Evolutionary conservation across 1,140 invertebrate genomes (phyloP).

Genomic region (Hycleus phaleratus): DNA sequence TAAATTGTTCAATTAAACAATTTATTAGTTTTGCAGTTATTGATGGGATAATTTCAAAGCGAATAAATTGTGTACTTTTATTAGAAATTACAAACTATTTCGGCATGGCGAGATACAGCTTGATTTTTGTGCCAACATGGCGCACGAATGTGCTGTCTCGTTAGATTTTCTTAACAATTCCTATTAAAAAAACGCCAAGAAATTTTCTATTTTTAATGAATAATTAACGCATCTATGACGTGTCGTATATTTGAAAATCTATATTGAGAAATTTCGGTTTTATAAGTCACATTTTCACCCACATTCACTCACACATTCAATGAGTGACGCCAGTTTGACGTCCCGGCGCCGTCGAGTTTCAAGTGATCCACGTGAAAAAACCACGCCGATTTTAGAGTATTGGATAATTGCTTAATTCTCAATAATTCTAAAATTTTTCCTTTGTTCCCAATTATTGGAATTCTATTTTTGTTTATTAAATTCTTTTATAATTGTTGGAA

Average conservation of each 20-base stretch:
- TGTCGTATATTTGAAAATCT: background rate
- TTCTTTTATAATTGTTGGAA: no score
- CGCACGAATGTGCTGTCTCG: slow-evolving; percentile 44
- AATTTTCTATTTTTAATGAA: background rate
- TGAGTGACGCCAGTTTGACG: no score
- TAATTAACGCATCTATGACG: background rate
- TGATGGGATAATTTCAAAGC: slow-evolving; percentile 3
- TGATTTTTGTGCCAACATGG: slow-evolving; percentile 59
- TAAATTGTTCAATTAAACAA: background rate
- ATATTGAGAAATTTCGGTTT: background rate
- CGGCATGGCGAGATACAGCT: slow-evolving; percentile 36
- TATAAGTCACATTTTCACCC: background rate
- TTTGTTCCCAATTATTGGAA: no score
- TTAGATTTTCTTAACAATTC: background rate
- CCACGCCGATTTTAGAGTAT: slow-evolving; percentile 12
- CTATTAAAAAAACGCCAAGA: background rate
- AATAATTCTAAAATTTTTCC: background rate
- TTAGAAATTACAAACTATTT: slow-evolving; percentile 20
- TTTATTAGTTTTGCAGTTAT: background rate
- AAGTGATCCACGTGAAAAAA: slow-evolving; percentile 14
- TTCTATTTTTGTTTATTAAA: no score
- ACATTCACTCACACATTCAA: background rate
- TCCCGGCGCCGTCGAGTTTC: background rate
- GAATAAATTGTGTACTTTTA: slow-evolving; percentile 20
- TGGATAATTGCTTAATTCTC: background rate